Base-by-base conservation (phyloP, 2,888 invertebrate species). In the Gymnosoma rotundatum region DNA sequence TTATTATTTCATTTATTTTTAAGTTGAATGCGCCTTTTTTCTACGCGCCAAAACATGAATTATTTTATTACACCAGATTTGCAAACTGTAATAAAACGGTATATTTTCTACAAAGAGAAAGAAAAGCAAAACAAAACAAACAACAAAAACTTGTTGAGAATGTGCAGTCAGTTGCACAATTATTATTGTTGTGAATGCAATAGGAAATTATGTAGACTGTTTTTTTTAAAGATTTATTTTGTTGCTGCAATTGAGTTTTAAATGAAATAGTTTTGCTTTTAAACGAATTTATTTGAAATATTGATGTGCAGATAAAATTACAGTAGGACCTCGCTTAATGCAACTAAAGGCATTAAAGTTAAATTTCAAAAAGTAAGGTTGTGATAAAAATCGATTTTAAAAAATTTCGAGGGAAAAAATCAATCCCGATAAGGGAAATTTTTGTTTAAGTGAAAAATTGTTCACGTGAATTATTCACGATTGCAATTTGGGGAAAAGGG, bases 161-260 rank as follows among this genome's bases (percentile, higher is more conserved):
- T 63, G 21, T 63, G 36, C 54, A 61, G 9, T 21, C 54, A 20
- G 63, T 84, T 81, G 73, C 84, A 81, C 74, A 84, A 84, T 81
- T 32, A 32, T 32, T 42, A 12, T 42, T 64, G 69, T 69, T 73
- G 48, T 45, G 56, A 74, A 72, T 83, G 61, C 42, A 75, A 75
- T 32, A 63, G 8, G 20, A 61, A 82, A 60, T 36, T 45, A 54
- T 64, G 8, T 56, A 56, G 42, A 20, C 56, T 14, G 52, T 12
- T 1, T 14, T 69, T n/a, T 25, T 50, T 8, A 38, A 36, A 52
- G 50, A 52, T 32, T 32, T n/a, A 1, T 56, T 64, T 73, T 64
- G 7, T 54, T 75, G 16, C 42, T 66, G 58, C 45, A 42, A 54
- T 36, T 48, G 42, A n/a, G 38, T 38, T 67, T 52, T 20, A 48